Evolutionary conservation across 2,888 invertebrate genomes (phyloP).

Genomic region (Drosophila kanekoi): DNA sequence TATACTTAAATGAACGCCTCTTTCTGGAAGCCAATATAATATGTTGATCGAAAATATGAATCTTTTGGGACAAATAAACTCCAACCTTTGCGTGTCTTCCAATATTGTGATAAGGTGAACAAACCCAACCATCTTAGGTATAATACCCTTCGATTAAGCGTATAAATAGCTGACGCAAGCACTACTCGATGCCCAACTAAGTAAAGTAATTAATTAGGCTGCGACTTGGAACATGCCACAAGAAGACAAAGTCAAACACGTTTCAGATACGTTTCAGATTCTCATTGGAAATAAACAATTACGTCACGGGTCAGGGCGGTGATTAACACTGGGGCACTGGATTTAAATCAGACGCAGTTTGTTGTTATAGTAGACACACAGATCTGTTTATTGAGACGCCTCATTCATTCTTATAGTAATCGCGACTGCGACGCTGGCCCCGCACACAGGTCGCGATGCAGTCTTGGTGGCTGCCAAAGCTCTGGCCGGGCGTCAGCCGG

Average conservation of each 20-base stretch:
- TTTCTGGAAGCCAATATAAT: too few species aligned
- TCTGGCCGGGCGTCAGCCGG: constrained; percentile 80
- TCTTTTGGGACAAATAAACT: too few species aligned
- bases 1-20: too few species aligned
- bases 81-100: too few species aligned
- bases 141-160: constrained; percentile 3
- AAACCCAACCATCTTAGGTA: not conserved
- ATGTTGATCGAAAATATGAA: too few species aligned
- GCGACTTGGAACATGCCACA: constrained; percentile 43
- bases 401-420: constrained; percentile 75
- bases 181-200: constrained; percentile 32
- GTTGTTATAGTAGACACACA: constrained; percentile 12
- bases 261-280: constrained; percentile 29
- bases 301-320: constrained; percentile 57
- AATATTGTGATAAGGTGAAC: too few species aligned
- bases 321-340: constrained; percentile 22
- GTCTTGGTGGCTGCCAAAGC: constrained; percentile 81
- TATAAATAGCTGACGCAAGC: constrained; percentile 30
- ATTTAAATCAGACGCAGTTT: constrained; percentile 50
- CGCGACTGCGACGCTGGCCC: constrained; percentile 74
- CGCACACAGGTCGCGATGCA: constrained; percentile 81
- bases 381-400: constrained; percentile 4
- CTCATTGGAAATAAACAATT: constrained; percentile 48
- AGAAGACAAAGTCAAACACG: constrained; percentile 32
- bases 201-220: constrained; percentile 29